A percentile compares a stretch with the other conserved stretches of the same genome.
Evolutionary conservation across 2,113 vertebrate genomes (phyloP).

Genomic region (Notarius lentiginosus): DNA sequence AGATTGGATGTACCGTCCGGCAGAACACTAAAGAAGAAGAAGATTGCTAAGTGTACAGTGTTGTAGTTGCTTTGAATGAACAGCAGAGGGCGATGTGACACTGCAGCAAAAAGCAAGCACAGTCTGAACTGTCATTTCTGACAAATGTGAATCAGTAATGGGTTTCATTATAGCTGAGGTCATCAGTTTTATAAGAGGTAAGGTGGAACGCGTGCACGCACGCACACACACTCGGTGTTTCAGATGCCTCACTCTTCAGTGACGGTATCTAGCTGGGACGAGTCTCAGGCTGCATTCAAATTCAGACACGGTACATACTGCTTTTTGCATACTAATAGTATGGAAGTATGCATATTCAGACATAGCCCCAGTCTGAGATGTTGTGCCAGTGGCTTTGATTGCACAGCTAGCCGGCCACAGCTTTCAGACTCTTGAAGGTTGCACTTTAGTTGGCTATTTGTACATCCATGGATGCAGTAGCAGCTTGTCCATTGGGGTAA

Average conservation of each 20-base stretch:
- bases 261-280: background rate
- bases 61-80: background rate
- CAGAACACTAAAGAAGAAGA: too few species aligned
- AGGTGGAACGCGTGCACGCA: background rate
- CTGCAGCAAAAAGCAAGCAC: background rate
- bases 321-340: too few species aligned
- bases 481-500: background rate
- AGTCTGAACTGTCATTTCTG: background rate
- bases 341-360: too few species aligned
- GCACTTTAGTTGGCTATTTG: background rate
- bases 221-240: background rate
- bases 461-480: background rate
- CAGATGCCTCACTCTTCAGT: background rate
- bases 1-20: too few species aligned
- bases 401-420: background rate
- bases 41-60: background rate
- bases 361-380: background rate
- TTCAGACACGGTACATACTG: too few species aligned
- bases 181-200: background rate
- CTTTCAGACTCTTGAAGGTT: background rate
- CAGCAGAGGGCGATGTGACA: slow-evolving; percentile 22
- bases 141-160: slow-evolving; percentile 5
- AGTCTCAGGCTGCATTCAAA: background rate
- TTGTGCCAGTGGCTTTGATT: background rate
- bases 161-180: slow-evolving; percentile 11